Conservation (phyloP, 2,113 vertebrate species). For the Eublepharis macularius region DNA sequence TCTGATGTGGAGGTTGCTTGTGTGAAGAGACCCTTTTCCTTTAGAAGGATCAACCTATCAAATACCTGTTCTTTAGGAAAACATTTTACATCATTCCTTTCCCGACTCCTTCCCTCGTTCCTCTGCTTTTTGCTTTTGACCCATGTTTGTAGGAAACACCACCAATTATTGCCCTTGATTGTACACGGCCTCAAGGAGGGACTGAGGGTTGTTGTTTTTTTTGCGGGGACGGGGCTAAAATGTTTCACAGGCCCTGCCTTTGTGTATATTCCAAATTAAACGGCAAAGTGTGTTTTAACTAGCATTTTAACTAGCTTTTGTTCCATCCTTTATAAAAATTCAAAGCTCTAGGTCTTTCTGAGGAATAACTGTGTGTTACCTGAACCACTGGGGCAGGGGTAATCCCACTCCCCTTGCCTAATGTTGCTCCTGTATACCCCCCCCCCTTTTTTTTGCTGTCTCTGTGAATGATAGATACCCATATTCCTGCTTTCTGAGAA, state of each 20-base stretch:
- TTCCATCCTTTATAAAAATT: not conserved
- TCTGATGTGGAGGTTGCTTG: not conserved
- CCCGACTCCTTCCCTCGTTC: not conserved
- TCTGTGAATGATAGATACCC: conserved; percentile 23
- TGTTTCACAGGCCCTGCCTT: not conserved
- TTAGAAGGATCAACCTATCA: not conserved
- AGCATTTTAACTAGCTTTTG: not conserved
- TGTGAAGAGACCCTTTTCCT: not conserved
- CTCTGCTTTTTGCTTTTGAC: conserved; percentile 26
- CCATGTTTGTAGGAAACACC: conserved; percentile 30
- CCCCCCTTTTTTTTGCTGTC: conserved; percentile 22
- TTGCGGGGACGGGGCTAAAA: no score
- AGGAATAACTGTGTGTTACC: not conserved
- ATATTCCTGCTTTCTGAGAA: conserved; percentile 43
- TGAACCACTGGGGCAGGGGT: not conserved
- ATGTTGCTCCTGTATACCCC: not conserved
- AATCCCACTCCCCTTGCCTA: not conserved
- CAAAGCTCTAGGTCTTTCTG: not conserved
- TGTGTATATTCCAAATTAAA: not conserved
- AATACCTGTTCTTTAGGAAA: not conserved
- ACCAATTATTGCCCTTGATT: conserved; percentile 30
- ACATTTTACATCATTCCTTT: not conserved
- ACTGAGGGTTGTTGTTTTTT: not conserved
- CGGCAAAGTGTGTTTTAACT: not conserved
- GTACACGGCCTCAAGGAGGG: not conserved